Percentiles rank a stretch among this genome's conserved stretches.
Conservation (phyloP, 2,113 vertebrate genomes). For the Zapornia atra region DNA sequence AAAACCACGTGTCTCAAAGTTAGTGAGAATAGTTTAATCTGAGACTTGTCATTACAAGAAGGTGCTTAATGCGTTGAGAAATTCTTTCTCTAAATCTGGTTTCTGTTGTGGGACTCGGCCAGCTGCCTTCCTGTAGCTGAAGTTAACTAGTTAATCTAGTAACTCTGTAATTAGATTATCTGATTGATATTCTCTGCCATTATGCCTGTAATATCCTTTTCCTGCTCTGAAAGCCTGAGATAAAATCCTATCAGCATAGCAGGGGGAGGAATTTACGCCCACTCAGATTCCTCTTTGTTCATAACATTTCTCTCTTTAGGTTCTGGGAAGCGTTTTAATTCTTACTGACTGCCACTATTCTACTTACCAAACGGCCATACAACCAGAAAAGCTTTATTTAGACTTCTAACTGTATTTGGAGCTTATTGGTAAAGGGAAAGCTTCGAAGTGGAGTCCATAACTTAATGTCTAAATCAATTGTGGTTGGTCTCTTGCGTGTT, state of each 20-base stretch:
- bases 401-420: background rate
- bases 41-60: background rate
- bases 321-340: background rate
- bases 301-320: background rate
- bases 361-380: background rate
- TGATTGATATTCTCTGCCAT: conserved; percentile 29
- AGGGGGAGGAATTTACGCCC: background rate
- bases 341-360: background rate
- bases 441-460: background rate
- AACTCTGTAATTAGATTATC: conserved; percentile 33
- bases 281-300: conserved; percentile 27
- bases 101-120: background rate
- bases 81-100: background rate
- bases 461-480: background rate
- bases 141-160: background rate
- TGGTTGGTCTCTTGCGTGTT: background rate
- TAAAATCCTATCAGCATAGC: background rate
- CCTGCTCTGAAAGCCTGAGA: conserved; percentile 29
- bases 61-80: background rate
- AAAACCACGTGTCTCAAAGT: background rate
- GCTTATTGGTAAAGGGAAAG: background rate
- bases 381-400: background rate
- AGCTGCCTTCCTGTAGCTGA: background rate
- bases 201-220: conserved; percentile 49
- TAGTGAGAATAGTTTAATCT: background rate